Evolutionary conservation across 2,113 vertebrate genomes (phyloP).

Genomic region (Silurus glanis): DNA sequence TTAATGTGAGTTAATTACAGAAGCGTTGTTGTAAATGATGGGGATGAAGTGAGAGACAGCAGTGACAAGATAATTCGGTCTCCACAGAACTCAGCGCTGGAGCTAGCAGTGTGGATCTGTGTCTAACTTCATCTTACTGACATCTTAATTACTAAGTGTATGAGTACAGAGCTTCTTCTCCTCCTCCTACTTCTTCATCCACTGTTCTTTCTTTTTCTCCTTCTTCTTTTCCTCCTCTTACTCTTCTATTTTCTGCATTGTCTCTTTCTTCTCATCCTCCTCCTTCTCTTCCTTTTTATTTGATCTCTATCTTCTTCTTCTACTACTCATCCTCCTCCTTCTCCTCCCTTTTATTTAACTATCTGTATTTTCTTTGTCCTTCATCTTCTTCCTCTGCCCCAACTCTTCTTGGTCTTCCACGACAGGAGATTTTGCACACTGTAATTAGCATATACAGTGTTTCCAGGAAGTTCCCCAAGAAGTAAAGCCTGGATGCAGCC

Average conservation of each 20-base stretch:
- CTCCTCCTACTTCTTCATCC: not conserved
- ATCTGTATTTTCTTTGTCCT: no score
- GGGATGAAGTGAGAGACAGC: not conserved
- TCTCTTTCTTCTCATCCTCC: not conserved
- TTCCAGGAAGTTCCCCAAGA: not conserved
- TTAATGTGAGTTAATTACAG: conserved; percentile 8
- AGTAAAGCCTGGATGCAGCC: not conserved
- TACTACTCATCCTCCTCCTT: no score
- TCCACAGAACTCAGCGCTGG: not conserved
- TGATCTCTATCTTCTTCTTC: no score
- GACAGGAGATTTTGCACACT: not conserved
- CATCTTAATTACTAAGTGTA: not conserved
- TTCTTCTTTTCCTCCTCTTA: not conserved
- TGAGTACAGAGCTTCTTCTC: not conserved
- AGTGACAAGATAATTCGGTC: not conserved
- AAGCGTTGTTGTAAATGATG: not conserved
- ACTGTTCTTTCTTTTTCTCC: not conserved
- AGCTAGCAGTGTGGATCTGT: not conserved
- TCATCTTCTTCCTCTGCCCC: not conserved
- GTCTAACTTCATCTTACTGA: not conserved
- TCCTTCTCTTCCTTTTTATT: not conserved
- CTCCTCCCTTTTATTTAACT: no score
- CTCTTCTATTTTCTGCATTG: not conserved
- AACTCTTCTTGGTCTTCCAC: no score
- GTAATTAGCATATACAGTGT: not conserved